A percentile compares a stretch with the other conserved stretches of the same genome.
Evolutionary conservation across 2,113 vertebrate genomes (phyloP).

Genomic region (Myiozetetes cayanensis): DNA sequence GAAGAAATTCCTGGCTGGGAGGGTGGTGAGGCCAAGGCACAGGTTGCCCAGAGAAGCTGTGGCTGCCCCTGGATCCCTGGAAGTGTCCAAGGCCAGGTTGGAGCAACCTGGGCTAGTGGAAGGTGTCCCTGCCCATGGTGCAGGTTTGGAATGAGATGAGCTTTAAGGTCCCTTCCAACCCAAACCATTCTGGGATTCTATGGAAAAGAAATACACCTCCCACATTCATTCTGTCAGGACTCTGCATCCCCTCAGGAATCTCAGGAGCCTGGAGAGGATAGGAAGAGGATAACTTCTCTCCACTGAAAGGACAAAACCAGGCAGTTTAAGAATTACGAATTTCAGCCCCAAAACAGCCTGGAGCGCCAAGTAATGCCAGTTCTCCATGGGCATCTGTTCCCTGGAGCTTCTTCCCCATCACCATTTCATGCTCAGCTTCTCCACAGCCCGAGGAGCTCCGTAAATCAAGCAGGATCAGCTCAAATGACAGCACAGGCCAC

Average conservation of each 20-base stretch:
- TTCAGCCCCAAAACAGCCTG: not conserved
- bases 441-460: not conserved
- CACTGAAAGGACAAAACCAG: not conserved
- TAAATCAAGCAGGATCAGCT: not conserved
- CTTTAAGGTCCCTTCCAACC: not conserved
- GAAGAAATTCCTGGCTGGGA: rapidly evolving
- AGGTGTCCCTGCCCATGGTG: not conserved
- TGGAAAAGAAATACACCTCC: not conserved
- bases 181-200: not conserved
- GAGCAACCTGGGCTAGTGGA: rapidly evolving
- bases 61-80: not conserved
- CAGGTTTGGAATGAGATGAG: rapidly evolving
- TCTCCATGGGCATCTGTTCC: not conserved
- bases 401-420: not conserved
- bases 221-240: not conserved
- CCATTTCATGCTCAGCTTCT: not conserved
- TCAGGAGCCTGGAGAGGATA: not conserved
- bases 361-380: not conserved
- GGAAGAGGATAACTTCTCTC: not conserved
- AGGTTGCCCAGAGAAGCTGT: not conserved
- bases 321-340: not conserved
- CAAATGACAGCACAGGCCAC: not conserved
- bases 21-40: rapidly evolving
- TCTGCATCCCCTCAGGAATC: not conserved
- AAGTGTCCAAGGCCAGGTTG: rapidly evolving